Evolutionary conservation across 1,140 invertebrate genomes (phyloP).

Genomic region (Daktulosphaira vitifoliae): DNA sequence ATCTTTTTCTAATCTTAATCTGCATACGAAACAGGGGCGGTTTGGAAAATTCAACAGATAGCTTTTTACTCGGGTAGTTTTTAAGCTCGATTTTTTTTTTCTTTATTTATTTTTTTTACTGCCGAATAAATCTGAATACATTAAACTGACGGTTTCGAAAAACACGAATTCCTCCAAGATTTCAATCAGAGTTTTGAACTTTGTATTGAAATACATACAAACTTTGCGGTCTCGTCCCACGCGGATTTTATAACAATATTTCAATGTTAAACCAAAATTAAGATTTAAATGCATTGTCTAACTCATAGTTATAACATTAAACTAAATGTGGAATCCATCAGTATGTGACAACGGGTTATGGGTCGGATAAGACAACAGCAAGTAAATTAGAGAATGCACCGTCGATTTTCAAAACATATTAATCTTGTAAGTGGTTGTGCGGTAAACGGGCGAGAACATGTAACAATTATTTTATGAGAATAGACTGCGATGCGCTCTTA

Average conservation of each 20-base stretch:
- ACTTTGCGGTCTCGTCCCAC: no score
- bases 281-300: no score
- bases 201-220: no score
- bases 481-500: background rate
- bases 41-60: slow-evolving; percentile 32
- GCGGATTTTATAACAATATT: no score
- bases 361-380: no score
- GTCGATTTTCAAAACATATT: slow-evolving; percentile 30
- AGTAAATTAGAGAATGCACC: background rate
- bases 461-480: slow-evolving; percentile 16
- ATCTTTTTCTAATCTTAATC: slow-evolving; percentile 34
- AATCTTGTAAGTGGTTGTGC: background rate
- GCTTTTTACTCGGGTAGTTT: slow-evolving; percentile 18
- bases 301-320: no score
- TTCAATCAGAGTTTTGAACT: slow-evolving; percentile 27
- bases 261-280: no score
- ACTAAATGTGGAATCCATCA: no score
- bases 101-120: slow-evolving; percentile 11
- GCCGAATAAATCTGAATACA: slow-evolving; percentile 33
- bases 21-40: slow-evolving; percentile 29
- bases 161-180: slow-evolving; percentile 1
- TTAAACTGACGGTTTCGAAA: slow-evolving; percentile 16
- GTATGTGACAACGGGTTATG: no score
- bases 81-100: slow-evolving; percentile 21
- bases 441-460: background rate